Base-by-base conservation (phyloP, 2,888 invertebrate genomes). In the Drosophila robusta region DNA sequence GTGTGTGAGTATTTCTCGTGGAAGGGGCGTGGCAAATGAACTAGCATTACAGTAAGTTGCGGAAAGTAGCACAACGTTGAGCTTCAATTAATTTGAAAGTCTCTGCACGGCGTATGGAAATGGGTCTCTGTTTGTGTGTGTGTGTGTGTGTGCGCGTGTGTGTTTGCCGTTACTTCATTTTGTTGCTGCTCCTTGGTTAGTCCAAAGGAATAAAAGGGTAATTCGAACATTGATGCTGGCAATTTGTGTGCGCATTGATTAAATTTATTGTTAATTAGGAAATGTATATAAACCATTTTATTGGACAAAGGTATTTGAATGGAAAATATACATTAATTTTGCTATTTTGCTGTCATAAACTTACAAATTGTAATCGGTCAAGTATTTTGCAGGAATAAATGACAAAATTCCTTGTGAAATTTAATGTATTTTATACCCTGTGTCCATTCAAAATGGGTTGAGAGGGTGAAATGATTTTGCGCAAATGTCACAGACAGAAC, bases 61-160 rank as follows among this genome's bases (percentile, higher is more conserved):
- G 80, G 83, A 71, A 86, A 86, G 80, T 72, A 86, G 75, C 87
- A 68, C 74, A 86, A 86, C 75, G 83, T 82, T 79, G 65, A 71
- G 46, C 72, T 64, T 70, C 88, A 83, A 83, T 83, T 83, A 86
- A 88, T 83, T 83, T 72, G 58, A 83, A 74, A 78, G 75, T 81
- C 70, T 67, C 60, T 54, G 56, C 62, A 58, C 42, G 60, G 29
- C 47, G 55, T 62, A 68, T 45, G 51, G 52, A 70, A 66, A 64
- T 62, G 58, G 41, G 34, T 39, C 22, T n/a, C 41, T 41, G 32
- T 32, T 5, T 42, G 12, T 46, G 32, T 49, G 6, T 42, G 18
- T 42, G 18, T 52, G 36, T 34, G n/a, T 36, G 18, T 29, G 32
- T 29, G 9, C 44, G n/a, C 34, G 4, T 52, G 12, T 41, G 14